Evolutionary conservation across 1,140 invertebrate species (phyloP), one percentile per base, ranked within the genome.

Genomic region (Euura lappo): DNA sequence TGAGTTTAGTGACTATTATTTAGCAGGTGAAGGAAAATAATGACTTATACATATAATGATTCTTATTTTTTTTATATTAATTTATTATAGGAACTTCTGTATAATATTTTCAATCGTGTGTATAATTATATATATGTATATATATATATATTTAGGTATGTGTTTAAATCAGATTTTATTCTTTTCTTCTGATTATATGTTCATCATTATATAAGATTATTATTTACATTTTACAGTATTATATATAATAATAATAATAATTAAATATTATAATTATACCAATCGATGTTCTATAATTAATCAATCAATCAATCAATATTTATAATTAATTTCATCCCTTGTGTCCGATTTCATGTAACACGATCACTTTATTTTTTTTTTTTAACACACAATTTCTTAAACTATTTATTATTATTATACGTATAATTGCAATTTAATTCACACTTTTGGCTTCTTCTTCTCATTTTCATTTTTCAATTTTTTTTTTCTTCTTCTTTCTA

Each of bases 191-290:
- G 47, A 8, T 51, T 51, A 7, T 51, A 8, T 51, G 1, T 51
- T 51, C 47, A 2, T n/a, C n/a, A 8, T 51, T n/a, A 8, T n/a
- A n/a, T 2, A 51, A 7, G 47, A 51, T 51, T 51, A 51, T n/a
- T 51, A 51, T 51, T 51, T 51, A 51, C 47, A n/a, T 51, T 51
- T 51, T 51, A 51, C n/a, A 51, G 11, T 51, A 51, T 51, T 51
- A 51, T 51, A 51, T 28, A 28, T 28, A 28, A 28, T 28, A 28
- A 28, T 28, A 28, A 28, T 28, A 28, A 28, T 28, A 28, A 28
- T 28, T 28, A 28, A 28, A 28, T 28, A 28, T 28, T 28, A 28
- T 28, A 28, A 28, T 28, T 28, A 28, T 28, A 28, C 1, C 28
- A 28, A 28, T 28, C 28, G 28, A 28, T 1, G 28, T 28, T 28